These are phyloP conservation scores for Tiliacea aurago DNA, from an alignment of 2,888 invertebrate species.

Conservation along the genomic window DNA sequence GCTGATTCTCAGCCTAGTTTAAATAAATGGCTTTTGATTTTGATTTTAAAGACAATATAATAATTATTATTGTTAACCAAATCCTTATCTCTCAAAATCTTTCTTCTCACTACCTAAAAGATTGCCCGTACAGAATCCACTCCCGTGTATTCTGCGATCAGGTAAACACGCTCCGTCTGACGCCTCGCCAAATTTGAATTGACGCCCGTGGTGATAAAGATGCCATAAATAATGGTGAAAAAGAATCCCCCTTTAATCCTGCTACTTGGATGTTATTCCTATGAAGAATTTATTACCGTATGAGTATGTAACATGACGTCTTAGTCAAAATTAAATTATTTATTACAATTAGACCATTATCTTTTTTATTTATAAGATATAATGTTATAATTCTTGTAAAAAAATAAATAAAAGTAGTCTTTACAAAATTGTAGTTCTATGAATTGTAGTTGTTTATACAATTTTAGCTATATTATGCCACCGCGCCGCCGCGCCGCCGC, in stretches of 20 bases:
- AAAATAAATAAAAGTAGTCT: no score
- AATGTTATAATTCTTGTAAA: no score
- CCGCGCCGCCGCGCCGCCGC: no score
- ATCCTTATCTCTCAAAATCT: background rate
- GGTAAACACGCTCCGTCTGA: constrained; percentile 66
- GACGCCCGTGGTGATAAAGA: constrained; percentile 74
- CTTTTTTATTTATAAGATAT: no score
- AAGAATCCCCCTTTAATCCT: constrained; percentile 56
- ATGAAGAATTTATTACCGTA: constrained; percentile 26
- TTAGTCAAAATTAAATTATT: background rate
- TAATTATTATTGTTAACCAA: background rate
- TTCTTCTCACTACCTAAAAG: background rate
- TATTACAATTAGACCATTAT: no score
- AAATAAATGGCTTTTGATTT: no score
- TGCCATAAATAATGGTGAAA: constrained; percentile 69
- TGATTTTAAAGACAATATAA: no score
- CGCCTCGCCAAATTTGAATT: constrained; percentile 74
- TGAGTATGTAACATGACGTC: background rate
- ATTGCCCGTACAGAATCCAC: constrained; percentile 8
- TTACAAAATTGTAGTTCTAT: no score
- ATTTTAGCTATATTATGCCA: no score
- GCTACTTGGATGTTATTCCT: constrained; percentile 51
- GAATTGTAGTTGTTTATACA: no score
- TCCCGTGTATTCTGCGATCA: constrained; percentile 49
- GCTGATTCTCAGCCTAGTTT: no score